Conservation (phyloP, 1,140 invertebrate genomes). For the Eumeta japonica region DNA sequence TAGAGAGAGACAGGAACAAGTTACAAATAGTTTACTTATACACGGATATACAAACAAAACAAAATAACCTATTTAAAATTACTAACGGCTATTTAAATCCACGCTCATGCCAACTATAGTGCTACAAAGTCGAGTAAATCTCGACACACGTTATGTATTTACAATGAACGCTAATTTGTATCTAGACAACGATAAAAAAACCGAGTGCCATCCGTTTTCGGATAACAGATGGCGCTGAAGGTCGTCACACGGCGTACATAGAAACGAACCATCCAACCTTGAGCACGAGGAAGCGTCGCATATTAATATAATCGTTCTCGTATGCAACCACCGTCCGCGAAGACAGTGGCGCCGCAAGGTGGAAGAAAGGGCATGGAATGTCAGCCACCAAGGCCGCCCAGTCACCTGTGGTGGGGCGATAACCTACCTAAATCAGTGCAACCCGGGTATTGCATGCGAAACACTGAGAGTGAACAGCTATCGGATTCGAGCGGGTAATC, state of each 20-base stretch:
- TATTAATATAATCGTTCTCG: slow-evolving; percentile 47
- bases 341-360: slow-evolving; percentile 45
- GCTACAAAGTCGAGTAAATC: too few relatives aligned
- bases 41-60: too few relatives aligned
- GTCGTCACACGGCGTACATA: slow-evolving; percentile 19
- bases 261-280: slow-evolving; percentile 22
- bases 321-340: slow-evolving; percentile 47
- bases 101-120: too few relatives aligned
- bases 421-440: slow-evolving; percentile 22
- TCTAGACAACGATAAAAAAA: too few relatives aligned
- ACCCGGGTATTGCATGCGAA: slow-evolving; percentile 11
- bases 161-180: too few relatives aligned
- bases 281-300: slow-evolving; percentile 37
- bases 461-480: not conserved
- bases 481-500: not conserved
- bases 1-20: too few relatives aligned
- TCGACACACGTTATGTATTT: too few relatives aligned
- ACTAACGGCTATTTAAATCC: too few relatives aligned
- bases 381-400: slow-evolving; percentile 36
- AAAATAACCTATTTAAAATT: too few relatives aligned
- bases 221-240: slow-evolving; percentile 35
- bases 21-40: too few relatives aligned
- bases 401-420: slow-evolving; percentile 17
- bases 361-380: slow-evolving; percentile 56
- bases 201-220: too few relatives aligned